phyloP scores from a whole-genome alignment of 2,797 vertebrate species.

The Ctenopoma kingsleyae region DNA sequence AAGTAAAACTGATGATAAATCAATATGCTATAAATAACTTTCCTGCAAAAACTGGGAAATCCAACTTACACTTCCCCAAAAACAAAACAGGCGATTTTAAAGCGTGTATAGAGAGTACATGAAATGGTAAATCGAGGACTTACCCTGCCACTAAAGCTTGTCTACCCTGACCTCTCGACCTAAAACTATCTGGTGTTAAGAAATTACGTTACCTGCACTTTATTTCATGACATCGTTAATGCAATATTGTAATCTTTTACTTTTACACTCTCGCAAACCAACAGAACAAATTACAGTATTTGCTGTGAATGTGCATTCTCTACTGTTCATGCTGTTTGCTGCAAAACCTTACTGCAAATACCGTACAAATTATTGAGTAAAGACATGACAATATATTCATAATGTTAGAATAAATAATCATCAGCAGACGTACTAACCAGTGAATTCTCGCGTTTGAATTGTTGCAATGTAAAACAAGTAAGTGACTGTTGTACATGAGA shows the following conservation, averaged over 20 bases:
- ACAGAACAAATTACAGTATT: neutral
- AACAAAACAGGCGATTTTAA: conserved; percentile 64
- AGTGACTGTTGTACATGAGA: neutral
- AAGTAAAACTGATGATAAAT: conserved; percentile 35
- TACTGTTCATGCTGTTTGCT: neutral
- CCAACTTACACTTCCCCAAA: conserved; percentile 25
- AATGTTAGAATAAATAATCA: neutral
- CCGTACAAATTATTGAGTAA: neutral
- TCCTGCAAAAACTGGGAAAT: conserved; percentile 36
- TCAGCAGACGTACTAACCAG: no score
- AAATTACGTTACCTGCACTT: conserved; percentile 37
- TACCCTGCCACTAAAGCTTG: conserved; percentile 66
- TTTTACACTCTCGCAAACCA: neutral
- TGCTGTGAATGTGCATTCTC: neutral
- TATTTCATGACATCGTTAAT: conserved; percentile 1
- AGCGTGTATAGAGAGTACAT: conserved; percentile 68
- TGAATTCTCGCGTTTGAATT: no score
- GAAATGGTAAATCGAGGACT: conserved; percentile 66
- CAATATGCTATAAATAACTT: conserved; percentile 20
- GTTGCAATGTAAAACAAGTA: no score
- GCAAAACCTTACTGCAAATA: neutral
- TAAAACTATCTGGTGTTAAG: conserved; percentile 50
- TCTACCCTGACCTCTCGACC: conserved; percentile 62
- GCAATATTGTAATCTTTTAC: conserved; percentile 1
- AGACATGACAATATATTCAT: neutral